These are phyloP conservation scores for Mus spretus DNA, from an alignment of 2,797 vertebrate species.

Conservation along the genomic window DNA sequence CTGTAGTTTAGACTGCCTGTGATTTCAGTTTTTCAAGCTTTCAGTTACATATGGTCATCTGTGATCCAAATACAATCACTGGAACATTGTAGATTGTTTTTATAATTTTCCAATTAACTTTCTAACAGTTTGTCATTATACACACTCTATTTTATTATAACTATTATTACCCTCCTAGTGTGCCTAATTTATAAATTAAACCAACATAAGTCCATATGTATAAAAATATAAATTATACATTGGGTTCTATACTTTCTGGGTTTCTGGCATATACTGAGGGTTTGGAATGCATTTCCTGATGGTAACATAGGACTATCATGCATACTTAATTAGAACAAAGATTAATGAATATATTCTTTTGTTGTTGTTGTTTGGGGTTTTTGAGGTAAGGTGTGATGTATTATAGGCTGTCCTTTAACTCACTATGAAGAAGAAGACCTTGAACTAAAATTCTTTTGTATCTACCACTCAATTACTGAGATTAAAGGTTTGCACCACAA, in stretches of 20 bases:
- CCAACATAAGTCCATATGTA: not conserved
- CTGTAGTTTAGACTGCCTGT: not conserved
- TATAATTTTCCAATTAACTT: not conserved
- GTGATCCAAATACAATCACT: not conserved
- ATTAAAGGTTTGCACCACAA: not conserved
- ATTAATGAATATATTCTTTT: slow-evolving; percentile 11
- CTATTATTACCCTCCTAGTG: not conserved
- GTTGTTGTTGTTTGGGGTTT: not conserved
- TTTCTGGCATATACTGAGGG: not conserved
- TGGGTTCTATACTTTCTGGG: not conserved
- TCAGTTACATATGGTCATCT: not conserved
- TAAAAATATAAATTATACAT: not conserved
- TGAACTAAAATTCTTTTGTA: not conserved
- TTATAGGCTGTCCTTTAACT: not conserved
- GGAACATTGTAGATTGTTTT: not conserved
- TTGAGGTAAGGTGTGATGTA: not conserved
- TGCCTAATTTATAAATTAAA: not conserved
- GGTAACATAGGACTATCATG: not conserved
- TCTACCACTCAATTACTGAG: not conserved
- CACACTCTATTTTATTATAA: not conserved
- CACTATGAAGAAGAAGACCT: not conserved
- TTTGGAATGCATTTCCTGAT: not conserved
- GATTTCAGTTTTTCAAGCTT: not conserved
- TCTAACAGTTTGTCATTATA: not conserved
- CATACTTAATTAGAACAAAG: slow-evolving; percentile 12